Percentiles rank a stretch among this genome's conserved stretches.
These are phyloP conservation scores for Hipparchia sbordonii DNA, from an alignment of 2,888 invertebrate species.

Conservation along the genomic window DNA sequence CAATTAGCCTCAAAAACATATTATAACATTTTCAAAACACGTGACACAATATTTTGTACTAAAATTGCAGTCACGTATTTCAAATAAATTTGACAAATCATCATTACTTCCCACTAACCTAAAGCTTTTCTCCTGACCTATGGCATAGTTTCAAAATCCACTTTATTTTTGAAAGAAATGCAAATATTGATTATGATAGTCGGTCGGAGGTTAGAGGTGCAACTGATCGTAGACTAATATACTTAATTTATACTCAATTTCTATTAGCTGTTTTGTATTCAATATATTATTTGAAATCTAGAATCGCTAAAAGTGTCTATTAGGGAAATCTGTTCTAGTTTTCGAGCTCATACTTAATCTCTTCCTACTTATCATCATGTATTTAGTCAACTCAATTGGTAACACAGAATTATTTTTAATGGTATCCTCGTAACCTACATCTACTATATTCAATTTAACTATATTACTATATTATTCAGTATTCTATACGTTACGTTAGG, in stretches of 20 bases:
- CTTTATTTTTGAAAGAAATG: slow-evolving; percentile 59
- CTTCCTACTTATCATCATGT: not conserved
- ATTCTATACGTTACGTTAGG: too few relatives aligned
- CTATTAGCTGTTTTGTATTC: slow-evolving; percentile 27
- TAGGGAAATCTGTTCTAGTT: slow-evolving; percentile 23
- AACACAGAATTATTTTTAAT: too few relatives aligned
- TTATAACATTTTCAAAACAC: slow-evolving; percentile 34
- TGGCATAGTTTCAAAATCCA: slow-evolving; percentile 66
- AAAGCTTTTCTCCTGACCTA: slow-evolving; percentile 76
- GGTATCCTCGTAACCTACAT: too few relatives aligned
- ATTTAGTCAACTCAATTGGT: too few relatives aligned
- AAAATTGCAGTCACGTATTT: slow-evolving; percentile 42
- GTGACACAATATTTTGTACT: slow-evolving; percentile 41
- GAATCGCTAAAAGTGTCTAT: slow-evolving; percentile 12
- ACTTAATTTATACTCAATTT: slow-evolving; percentile 42
- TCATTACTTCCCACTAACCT: slow-evolving; percentile 44
- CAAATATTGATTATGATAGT: slow-evolving; percentile 55
- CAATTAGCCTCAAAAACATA: slow-evolving; percentile 41
- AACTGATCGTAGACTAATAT: slow-evolving; percentile 29
- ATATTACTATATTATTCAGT: too few relatives aligned
- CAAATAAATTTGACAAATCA: slow-evolving; percentile 41
- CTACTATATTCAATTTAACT: too few relatives aligned
- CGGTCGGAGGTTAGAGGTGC: slow-evolving; percentile 58
- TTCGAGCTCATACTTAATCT: not conserved
- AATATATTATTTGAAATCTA: slow-evolving; percentile 8